Conservation (phyloP, 2,888 invertebrate genomes). For the Magallana nippona region DNA sequence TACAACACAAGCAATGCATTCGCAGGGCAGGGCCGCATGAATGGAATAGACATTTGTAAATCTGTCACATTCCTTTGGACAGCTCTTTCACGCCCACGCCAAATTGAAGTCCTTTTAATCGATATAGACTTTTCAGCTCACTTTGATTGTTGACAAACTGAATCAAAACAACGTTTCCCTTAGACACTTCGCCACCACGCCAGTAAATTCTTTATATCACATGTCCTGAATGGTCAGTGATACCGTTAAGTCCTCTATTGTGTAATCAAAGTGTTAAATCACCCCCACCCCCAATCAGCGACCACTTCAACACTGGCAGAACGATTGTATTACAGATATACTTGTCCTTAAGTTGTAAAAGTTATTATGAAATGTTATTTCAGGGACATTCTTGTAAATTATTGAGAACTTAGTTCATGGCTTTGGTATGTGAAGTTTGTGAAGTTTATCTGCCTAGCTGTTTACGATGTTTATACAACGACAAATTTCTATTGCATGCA, state of each 20-base stretch:
- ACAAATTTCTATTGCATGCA: background rate
- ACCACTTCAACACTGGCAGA: too few relatives aligned
- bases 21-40: constrained; percentile 20
- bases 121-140: background rate
- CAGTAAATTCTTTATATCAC: too few relatives aligned
- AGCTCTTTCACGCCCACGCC: background rate
- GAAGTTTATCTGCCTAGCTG: background rate
- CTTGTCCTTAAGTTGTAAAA: background rate
- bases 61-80: constrained; percentile 23
- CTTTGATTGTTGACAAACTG: background rate
- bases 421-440: background rate
- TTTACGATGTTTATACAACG: background rate
- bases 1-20: background rate
- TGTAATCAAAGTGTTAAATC: constrained; percentile 23
- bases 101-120: background rate
- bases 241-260: constrained; percentile 3
- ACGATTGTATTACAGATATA: background rate
- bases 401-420: background rate
- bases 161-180: background rate
- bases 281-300: background rate
- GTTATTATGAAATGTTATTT: background rate
- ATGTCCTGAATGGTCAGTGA: constrained; percentile 1
- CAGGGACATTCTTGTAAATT: background rate
- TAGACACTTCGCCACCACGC: background rate
- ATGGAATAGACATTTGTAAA: constrained; percentile 30